Evolutionary conservation across 1,140 invertebrate species (phyloP), one percentile per base, ranked within the genome.

Genomic region (Drosophila erecta): DNA sequence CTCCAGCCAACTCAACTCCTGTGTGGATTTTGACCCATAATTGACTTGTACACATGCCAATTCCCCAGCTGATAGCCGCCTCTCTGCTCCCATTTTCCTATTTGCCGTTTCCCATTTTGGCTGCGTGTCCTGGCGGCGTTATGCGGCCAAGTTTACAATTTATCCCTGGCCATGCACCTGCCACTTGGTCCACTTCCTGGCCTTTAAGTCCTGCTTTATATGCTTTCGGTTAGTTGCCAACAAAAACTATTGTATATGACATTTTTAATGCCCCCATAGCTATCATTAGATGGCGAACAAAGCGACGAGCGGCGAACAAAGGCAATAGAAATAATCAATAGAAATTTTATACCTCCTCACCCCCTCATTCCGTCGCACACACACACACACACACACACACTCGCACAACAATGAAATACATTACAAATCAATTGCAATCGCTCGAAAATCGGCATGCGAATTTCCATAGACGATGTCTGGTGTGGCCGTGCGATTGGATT

Each of bases 391-490:
- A 67, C 57, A 72, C 24, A 71, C 40, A 59, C 20, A 15, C 27
- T 27, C 41, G 54, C 75, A 81, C 79, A 78, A 87, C 83, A 87
- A 89, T 87, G 83, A 87, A 87, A 87, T 87, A 89, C 84, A 87
- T 89, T 87, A 89, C 84, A 87, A 87, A 87, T 87, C 83, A 87
- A 87, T 87, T 87, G 83, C 84, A 87, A 87, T 89, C 83, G 83
- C 84, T 87, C 79, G 83, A 89, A 87, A 87, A 87, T 87, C 83
- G 83, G 79, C 83, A 78, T 89, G 78, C 84, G 79, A 87, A 87
- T 87, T 84, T 89, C 84, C 84, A 89, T 87, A 89, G 84, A 87
- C 79, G 75, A 79, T 83, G 84, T 79, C 83, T 81, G 83, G 81
- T 60, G 61, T 64, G 57, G 56, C 69, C 64, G 37, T 65, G 64